Conservation (phyloP, 2,113 vertebrate genomes). For the Pantherophis guttatus region DNA sequence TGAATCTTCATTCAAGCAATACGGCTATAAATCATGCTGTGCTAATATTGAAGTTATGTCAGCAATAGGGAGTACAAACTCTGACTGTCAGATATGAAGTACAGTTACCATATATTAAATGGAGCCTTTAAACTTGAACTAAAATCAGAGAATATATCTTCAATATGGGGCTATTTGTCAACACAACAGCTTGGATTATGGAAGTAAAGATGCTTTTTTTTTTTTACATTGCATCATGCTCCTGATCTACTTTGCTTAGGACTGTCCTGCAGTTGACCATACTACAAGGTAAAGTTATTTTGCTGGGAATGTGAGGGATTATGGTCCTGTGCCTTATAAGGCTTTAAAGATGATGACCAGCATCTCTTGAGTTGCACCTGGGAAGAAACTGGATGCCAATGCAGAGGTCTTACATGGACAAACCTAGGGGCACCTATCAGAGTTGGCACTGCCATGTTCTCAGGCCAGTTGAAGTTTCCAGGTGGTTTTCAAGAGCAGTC, state of each 20-base stretch:
- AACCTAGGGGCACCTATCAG: background rate
- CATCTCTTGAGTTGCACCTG: background rate
- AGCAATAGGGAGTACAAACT: background rate
- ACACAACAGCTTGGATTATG: background rate
- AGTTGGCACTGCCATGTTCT: background rate
- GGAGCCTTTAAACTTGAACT: slow-evolving; percentile 9
- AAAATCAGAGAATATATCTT: background rate
- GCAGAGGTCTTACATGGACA: background rate
- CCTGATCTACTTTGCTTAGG: background rate
- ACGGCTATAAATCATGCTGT: slow-evolving; percentile 43
- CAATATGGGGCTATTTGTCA: slow-evolving; percentile 26
- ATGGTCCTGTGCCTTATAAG: background rate
- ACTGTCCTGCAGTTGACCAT: background rate
- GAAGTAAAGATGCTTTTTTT: slow-evolving; percentile 8
- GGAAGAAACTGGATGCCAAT: background rate
- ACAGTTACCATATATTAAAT: slow-evolving; percentile 29
- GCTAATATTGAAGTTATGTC: slow-evolving; percentile 41
- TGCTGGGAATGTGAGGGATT: background rate
- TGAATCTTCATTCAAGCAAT: slow-evolving; percentile 32
- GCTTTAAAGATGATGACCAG: background rate
- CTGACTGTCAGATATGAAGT: background rate
- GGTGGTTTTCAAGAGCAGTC: background rate
- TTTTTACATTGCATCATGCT: background rate
- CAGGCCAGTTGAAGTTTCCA: background rate
- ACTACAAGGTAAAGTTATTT: background rate